Evolutionary conservation across 2,888 invertebrate species (phyloP).

Genomic region (Pristionchus exspectatus): DNA sequence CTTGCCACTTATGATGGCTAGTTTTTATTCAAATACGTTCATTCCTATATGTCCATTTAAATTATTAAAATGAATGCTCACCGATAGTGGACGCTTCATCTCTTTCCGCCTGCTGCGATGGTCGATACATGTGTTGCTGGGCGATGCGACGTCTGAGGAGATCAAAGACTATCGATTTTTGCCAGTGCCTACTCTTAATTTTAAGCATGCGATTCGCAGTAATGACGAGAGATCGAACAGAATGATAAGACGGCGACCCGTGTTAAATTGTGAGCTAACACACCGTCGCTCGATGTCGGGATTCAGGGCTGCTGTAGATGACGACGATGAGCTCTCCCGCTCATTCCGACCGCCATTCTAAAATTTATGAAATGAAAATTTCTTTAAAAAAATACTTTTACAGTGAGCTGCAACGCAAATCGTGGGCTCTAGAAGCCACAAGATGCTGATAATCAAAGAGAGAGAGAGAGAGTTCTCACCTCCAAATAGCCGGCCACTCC

Average conservation of each 20-base stretch:
- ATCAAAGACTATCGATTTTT: not conserved
- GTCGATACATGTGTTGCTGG: slow-evolving; percentile 76
- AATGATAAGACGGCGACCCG: not conserved
- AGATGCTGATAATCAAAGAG: not conserved
- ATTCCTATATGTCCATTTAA: no score
- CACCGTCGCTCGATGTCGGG: slow-evolving; percentile 42
- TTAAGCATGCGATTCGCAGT: no score
- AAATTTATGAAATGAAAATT: not conserved
- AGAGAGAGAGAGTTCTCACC: not conserved
- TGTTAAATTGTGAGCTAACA: not conserved
- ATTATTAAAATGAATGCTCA: not conserved
- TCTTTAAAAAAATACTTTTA: not conserved
- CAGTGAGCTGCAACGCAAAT: no score
- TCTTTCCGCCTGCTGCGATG: not conserved
- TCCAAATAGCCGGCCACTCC: slow-evolving; percentile 6
- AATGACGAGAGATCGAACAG: no score
- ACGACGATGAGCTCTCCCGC: slow-evolving; percentile 15
- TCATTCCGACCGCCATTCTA: slow-evolving; percentile 42
- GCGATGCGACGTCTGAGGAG: slow-evolving; percentile 68
- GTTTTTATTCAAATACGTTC: no score
- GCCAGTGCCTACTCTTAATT: no score
- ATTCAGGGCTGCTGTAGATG: slow-evolving; percentile 47
- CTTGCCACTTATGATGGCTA: no score
- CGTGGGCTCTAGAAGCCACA: no score
- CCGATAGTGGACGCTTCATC: slow-evolving; percentile 51